Conservation (phyloP, 2,113 vertebrate genomes). For the Syrmaticus mikado region DNA sequence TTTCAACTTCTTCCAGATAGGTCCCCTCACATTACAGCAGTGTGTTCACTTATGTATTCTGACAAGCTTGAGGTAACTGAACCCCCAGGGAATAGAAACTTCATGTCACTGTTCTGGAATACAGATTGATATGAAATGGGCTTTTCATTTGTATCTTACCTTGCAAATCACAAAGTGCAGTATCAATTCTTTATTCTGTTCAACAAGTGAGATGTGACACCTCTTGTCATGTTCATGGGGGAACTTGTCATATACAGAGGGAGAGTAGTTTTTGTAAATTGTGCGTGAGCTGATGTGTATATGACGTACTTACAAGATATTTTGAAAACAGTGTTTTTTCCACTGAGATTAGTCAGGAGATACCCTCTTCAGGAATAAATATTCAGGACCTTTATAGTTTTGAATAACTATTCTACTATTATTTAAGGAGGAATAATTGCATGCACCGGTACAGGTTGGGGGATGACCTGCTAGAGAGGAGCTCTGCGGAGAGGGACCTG, state of each 20-base stretch:
- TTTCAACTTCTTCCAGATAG: not conserved
- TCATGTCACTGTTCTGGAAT: not conserved
- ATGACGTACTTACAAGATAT: not conserved
- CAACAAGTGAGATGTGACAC: not conserved
- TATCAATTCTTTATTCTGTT: not conserved
- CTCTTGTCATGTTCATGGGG: not conserved
- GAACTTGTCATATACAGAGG: not conserved
- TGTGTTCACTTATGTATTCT: not conserved
- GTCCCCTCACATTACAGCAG: not conserved
- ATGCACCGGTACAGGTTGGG: no score
- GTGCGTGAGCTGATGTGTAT: not conserved
- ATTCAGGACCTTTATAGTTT: not conserved
- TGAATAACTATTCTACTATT: not conserved
- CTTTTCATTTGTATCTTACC: not conserved
- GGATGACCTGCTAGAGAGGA: no score
- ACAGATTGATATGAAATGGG: not conserved
- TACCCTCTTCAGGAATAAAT: not conserved
- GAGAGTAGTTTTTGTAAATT: not conserved
- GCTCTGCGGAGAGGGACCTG: no score
- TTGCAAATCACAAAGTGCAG: not conserved
- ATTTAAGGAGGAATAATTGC: no score
- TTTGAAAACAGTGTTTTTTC: not conserved
- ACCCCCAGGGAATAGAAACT: not conserved
- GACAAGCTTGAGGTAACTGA: not conserved
- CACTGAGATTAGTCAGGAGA: not conserved